These are phyloP conservation scores for Pammene aurita DNA, from an alignment of 2,888 invertebrate genomes.

Conservation along the genomic window DNA sequence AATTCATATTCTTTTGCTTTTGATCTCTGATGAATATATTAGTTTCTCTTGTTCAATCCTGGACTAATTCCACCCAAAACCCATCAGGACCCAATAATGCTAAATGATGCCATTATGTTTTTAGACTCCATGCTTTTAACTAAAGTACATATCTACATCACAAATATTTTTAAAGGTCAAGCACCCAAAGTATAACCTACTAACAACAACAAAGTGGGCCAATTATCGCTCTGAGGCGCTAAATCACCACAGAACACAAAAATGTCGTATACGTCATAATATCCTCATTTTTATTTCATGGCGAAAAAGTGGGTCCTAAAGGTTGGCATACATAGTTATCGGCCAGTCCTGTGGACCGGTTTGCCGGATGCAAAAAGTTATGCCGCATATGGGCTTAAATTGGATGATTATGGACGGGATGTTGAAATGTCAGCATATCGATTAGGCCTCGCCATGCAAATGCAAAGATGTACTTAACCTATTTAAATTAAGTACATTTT, in stretches of 20 bases:
- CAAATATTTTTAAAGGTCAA: constrained; percentile 19
- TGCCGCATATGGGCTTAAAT: constrained; percentile 17
- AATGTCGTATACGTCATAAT: constrained; percentile 8
- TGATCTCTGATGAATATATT: no score
- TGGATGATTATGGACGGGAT: constrained; percentile 32
- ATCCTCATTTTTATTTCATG: neutral
- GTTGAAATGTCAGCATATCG: constrained; percentile 25
- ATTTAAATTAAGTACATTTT: no score
- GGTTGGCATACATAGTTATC: constrained; percentile 16
- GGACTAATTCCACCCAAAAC: no score
- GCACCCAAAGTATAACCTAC: constrained; percentile 40
- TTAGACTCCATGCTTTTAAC: neutral
- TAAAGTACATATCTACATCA: neutral
- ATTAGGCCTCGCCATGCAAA: neutral
- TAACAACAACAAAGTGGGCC: constrained; percentile 51
- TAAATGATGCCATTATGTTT: neutral
- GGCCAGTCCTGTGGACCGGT: constrained; percentile 28
- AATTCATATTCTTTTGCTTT: no score
- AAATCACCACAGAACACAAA: constrained; percentile 21
- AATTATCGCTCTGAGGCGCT: constrained; percentile 49
- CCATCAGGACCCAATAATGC: no score
- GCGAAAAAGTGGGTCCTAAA: constrained; percentile 27
- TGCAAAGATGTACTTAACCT: neutral
- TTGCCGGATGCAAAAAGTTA: constrained; percentile 21
- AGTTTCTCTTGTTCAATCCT: no score